phyloP scores from a whole-genome alignment of 2,113 vertebrate genomes.

The Saccopteryx bilineata region DNA sequence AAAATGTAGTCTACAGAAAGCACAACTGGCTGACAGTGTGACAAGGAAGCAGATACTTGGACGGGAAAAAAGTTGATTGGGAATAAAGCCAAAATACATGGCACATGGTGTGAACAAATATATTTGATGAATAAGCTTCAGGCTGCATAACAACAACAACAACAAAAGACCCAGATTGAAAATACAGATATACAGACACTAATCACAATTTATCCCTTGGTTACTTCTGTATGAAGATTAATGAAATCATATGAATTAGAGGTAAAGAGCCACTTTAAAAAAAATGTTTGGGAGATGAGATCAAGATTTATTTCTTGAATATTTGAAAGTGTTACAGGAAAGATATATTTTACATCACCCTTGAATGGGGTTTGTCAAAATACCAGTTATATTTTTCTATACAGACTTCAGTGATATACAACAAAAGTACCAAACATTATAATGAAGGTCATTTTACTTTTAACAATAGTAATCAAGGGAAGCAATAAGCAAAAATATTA shows the following conservation, averaged over 20 bases:
- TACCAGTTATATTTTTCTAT: not conserved
- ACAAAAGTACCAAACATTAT: not conserved
- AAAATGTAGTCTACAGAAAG: not conserved
- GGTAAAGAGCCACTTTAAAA: not conserved
- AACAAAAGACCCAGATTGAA: not conserved
- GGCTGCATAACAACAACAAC: constrained; percentile 25
- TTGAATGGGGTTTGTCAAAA: not conserved
- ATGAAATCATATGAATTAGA: not conserved
- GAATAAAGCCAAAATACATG: constrained; percentile 13
- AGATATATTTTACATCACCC: not conserved
- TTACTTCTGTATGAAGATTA: not conserved
- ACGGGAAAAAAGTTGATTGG: constrained; percentile 1
- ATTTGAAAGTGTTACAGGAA: not conserved
- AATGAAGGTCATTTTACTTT: not conserved
- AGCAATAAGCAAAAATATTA: not conserved
- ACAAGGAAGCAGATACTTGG: constrained; percentile 50
- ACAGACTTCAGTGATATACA: not conserved
- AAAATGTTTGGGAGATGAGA: not conserved
- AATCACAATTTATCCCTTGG: not conserved
- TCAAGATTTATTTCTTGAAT: constrained; percentile 17
- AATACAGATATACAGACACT: constrained; percentile 12
- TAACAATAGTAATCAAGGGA: not conserved
- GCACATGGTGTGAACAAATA: constrained; percentile 12
- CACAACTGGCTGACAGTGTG: constrained; percentile 59
- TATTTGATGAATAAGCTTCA: constrained; percentile 23